phyloP scores from a whole-genome alignment of 2,113 vertebrate genomes.

The Notothenia coriiceps region DNA sequence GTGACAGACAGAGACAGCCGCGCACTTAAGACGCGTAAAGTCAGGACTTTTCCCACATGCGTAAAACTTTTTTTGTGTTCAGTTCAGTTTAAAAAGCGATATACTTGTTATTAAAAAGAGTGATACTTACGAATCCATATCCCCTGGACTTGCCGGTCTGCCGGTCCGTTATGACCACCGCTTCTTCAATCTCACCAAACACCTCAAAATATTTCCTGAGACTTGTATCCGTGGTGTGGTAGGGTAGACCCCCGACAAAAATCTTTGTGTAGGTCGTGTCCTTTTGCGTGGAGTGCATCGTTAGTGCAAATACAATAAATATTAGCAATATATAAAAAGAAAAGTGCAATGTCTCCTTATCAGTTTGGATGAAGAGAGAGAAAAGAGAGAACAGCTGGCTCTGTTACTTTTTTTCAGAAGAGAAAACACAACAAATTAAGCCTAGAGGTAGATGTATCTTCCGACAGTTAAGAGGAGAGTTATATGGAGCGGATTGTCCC shows the following conservation, averaged over 20 bases:
- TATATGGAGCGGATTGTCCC: conserved; percentile 80
- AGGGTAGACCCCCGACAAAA: conserved; percentile 97
- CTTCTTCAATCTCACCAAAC: conserved; percentile 98
- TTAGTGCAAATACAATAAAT: conserved; percentile 81
- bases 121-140: conserved; percentile 96
- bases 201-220: conserved; percentile 99
- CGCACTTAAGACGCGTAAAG: conserved; percentile 4
- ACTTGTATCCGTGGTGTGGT: conserved; percentile 98
- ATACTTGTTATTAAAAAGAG: background rate
- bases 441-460: conserved; percentile 82
- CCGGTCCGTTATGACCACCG: conserved; percentile 97
- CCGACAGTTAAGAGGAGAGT: conserved; percentile 61
- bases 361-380: conserved; percentile 54
- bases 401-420: conserved; percentile 41
- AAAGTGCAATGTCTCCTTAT: conserved; percentile 83
- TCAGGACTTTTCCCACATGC: background rate
- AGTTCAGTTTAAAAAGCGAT: background rate
- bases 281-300: conserved; percentile 99
- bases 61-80: background rate
- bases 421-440: conserved; percentile 57
- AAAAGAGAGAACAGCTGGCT: conserved; percentile 50
- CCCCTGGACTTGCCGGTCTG: conserved; percentile 98
- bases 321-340: conserved; percentile 49
- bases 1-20: conserved; percentile 18
- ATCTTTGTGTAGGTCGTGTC: conserved; percentile 99